Base-by-base conservation (phyloP, 2,797 vertebrate genomes). In the Mareca penelope region DNA sequence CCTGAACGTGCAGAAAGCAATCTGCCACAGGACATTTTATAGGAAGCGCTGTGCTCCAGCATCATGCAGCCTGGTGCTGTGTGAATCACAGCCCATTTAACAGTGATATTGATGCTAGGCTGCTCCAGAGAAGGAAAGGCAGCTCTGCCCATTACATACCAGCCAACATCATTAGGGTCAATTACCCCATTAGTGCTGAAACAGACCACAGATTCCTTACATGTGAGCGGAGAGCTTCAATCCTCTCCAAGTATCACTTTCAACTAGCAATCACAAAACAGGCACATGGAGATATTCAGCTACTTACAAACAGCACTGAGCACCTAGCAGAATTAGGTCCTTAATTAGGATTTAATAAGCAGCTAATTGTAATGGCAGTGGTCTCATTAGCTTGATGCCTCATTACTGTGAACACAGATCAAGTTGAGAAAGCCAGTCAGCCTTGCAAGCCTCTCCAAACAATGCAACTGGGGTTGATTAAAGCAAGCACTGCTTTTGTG, bases 341-440 rank as follows among this genome's bases (percentile, higher is more conserved):
- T 93, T 95, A 93, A 95, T 96, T 95, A 97, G 94, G 79, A 79
- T 94, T 95, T 96, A 93, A 96, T 96, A 90, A 91, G 76, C 77
- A 76, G 56, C 81, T 96, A 96, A 95, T 96, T 88, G 89, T 61
- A 79, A 93, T 95, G 70, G 94, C 80, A 90, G 56, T 39, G 88
- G 87, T 92, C 93, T 93, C 92, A 93, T 96, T 92, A 97, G 90
- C 70, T 46, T 85, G 79, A 94, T 65, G 57, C 24, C 88, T 97
- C 95, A 73, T 96, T 95, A 93, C 48, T 71, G 59, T 56, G 86
- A 93, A 80, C 81, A 78, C 80, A 95, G 92, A 92, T 80, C 93
- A 89, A 88, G 89, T 84, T 44, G 80, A 86, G 90, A 89, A 93
- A 94, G 87, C 13, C 80, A 75, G 88, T 84, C 90, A 94, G 77